Conservation (phyloP, 2,113 vertebrate genomes). For the Chaetodon trifascialis region DNA sequence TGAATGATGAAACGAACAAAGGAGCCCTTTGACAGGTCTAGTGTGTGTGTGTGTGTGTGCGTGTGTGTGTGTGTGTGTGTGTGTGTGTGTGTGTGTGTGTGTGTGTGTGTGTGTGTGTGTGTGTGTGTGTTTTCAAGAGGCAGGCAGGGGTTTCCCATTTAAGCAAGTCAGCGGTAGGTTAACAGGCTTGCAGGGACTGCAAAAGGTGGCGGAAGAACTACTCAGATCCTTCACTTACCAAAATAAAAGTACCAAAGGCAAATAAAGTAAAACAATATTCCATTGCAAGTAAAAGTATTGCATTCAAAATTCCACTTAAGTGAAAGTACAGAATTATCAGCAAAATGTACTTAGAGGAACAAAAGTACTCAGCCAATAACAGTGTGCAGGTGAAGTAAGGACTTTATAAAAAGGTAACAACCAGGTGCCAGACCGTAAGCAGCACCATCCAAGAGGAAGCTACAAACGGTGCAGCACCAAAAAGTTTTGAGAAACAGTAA, state of each 20-base stretch:
- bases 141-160: constrained; percentile 59
- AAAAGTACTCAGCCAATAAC: too few relatives aligned
- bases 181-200: constrained; percentile 44
- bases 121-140: constrained; percentile 43
- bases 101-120: constrained; percentile 2
- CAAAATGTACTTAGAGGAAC: not conserved
- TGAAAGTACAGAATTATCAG: not conserved
- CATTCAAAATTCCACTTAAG: not conserved
- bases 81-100: constrained; percentile 41
- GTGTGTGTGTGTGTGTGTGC: constrained; percentile 49
- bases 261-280: not conserved
- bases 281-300: too few relatives aligned
- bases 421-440: too few relatives aligned
- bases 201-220: constrained; percentile 34
- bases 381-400: too few relatives aligned
- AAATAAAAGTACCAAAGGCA: not conserved
- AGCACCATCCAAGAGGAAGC: too few relatives aligned
- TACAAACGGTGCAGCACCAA: too few relatives aligned
- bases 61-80: constrained; percentile 2
- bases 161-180: constrained; percentile 61
- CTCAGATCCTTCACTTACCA: constrained; percentile 13
- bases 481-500: too few relatives aligned
- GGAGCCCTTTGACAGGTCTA: constrained; percentile 68
- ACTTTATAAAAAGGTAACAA: too few relatives aligned
- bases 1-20: constrained; percentile 74